Evolutionary conservation across 2,888 invertebrate species (phyloP).

Genomic region (Ophonus ardosiacus): DNA sequence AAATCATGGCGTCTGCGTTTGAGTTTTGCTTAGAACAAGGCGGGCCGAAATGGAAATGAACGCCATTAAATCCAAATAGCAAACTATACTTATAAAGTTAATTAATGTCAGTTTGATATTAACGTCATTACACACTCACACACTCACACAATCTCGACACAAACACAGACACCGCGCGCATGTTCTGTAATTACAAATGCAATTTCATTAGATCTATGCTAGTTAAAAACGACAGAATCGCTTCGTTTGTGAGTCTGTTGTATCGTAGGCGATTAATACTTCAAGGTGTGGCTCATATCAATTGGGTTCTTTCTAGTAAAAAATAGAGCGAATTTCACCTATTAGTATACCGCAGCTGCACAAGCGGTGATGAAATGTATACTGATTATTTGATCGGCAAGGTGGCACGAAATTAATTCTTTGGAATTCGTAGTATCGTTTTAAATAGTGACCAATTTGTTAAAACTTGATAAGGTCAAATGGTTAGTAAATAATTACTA

Average conservation of each 20-base stretch:
- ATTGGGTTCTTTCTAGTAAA: constrained; percentile 3
- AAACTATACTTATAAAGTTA: constrained; percentile 64
- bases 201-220: constrained; percentile 58
- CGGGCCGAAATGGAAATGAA: constrained; percentile 38
- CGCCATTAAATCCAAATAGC: constrained; percentile 58
- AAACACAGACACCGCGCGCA: constrained; percentile 30
- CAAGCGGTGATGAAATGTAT: neutral
- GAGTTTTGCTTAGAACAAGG: constrained; percentile 10
- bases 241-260: constrained; percentile 30
- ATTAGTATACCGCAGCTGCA: neutral
- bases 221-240: constrained; percentile 47
- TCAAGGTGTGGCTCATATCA: constrained; percentile 16
- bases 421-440: too few species aligned
- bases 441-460: too few species aligned
- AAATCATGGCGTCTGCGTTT: neutral
- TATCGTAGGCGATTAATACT: constrained; percentile 11
- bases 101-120: constrained; percentile 64
- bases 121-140: constrained; percentile 61
- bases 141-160: constrained; percentile 31
- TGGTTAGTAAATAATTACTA: too few species aligned
- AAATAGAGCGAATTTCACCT: constrained; percentile 14
- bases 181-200: constrained; percentile 60
- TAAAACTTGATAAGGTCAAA: too few species aligned
- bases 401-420: neutral
- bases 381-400: neutral